Percentiles rank a stretch among this genome's conserved stretches.
phyloP scores from a whole-genome alignment of 2,113 vertebrate species.

The Struthio camelus region DNA sequence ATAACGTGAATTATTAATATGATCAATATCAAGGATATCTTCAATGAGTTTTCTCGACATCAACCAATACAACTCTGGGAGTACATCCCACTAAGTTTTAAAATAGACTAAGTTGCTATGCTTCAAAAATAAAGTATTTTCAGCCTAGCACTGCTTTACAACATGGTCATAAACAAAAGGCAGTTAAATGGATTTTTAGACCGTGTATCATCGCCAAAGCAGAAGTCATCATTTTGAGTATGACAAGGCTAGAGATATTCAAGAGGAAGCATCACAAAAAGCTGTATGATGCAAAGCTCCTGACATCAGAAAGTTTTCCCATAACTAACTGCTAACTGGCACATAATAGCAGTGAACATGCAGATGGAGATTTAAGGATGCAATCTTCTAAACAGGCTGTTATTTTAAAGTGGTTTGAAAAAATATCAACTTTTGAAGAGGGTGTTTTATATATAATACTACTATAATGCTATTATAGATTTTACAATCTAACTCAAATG shows the following conservation, averaged over 20 bases:
- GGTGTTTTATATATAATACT: background rate
- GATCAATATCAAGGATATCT: background rate
- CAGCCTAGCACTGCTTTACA: background rate
- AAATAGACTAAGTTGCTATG: background rate
- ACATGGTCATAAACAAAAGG: background rate
- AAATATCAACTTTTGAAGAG: background rate
- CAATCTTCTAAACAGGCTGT: background rate
- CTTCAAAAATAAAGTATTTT: background rate
- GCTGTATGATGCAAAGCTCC: background rate
- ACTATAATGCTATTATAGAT: slow-evolving; percentile 18
- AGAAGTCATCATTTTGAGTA: background rate
- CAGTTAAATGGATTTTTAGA: background rate
- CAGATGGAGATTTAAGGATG: slow-evolving; percentile 6
- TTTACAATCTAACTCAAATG: slow-evolving; percentile 40
- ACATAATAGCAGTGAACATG: background rate
- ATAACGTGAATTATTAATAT: background rate
- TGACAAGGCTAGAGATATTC: background rate
- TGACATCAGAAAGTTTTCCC: background rate
- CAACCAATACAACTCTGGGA: background rate
- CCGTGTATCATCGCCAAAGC: background rate
- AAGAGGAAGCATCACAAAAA: background rate
- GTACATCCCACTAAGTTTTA: background rate
- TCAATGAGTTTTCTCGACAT: background rate
- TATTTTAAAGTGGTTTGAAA: slow-evolving; percentile 27
- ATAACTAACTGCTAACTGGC: background rate